Conservation (phyloP, 2,888 invertebrate genomes). For the Drosophila limbata region DNA sequence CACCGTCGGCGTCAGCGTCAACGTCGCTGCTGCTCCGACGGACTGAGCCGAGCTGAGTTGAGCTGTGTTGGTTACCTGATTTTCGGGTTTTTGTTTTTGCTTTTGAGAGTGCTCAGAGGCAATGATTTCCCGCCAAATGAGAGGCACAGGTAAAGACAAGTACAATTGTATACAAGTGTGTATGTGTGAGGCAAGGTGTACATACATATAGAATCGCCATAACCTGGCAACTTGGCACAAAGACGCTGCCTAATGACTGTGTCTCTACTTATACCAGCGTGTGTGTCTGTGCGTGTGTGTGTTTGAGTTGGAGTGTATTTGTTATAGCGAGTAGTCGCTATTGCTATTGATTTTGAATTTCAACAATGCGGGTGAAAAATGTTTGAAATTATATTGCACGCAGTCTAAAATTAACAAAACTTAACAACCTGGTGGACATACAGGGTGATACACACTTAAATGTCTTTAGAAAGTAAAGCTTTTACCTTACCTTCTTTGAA, state of each 20-base stretch:
- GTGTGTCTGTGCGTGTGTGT: constrained; percentile 2
- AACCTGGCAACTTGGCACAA: constrained; percentile 45
- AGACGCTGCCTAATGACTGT: constrained; percentile 67
- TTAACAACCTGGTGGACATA: constrained; percentile 43
- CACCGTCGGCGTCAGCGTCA: constrained; percentile 17
- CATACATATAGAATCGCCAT: constrained; percentile 38
- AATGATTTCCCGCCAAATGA: constrained; percentile 80
- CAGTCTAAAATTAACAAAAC: constrained; percentile 62
- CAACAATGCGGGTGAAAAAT: constrained; percentile 80
- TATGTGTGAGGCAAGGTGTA: constrained; percentile 55
- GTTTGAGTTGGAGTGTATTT: constrained; percentile 14
- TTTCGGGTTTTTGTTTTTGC: constrained; percentile 81
- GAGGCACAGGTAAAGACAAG: constrained; percentile 74
- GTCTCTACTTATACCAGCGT: constrained; percentile 31
- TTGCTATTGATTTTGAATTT: constrained; percentile 69
- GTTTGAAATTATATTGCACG: constrained; percentile 75
- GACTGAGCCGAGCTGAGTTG: constrained; percentile 25
- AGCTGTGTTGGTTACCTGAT: constrained; percentile 76
- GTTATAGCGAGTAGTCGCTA: constrained; percentile 26
- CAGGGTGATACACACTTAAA: constrained; percentile 44
- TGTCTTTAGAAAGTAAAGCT: background rate
- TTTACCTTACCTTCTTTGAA: background rate
- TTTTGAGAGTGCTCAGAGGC: constrained; percentile 51
- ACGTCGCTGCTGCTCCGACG: constrained; percentile 11
- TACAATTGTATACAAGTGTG: constrained; percentile 34